Conservation (phyloP, 2,797 vertebrate species). For the Danio kyathit region DNA sequence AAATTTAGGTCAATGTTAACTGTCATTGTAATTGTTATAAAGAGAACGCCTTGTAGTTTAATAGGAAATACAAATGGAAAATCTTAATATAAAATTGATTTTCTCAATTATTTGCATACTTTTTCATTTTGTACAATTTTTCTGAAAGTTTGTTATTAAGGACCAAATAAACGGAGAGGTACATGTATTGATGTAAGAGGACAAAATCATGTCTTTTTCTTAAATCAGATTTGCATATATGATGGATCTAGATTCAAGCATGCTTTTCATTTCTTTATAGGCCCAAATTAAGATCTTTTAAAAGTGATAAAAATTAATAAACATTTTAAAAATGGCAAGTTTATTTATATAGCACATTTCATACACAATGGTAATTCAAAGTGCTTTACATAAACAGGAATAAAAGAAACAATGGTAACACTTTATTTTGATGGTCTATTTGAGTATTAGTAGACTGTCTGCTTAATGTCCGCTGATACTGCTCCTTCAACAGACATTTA, state of each 20-base stretch:
- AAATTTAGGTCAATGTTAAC: constrained; percentile 62
- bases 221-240: neutral
- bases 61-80: constrained; percentile 59
- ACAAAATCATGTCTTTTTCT: constrained; percentile 47
- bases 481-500: no score
- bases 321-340: no score
- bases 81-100: constrained; percentile 52
- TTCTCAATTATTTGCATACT: constrained; percentile 20
- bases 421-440: no score
- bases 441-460: no score
- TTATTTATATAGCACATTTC: no score
- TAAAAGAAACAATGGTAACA: no score
- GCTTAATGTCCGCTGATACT: no score
- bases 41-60: constrained; percentile 54
- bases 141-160: constrained; percentile 62
- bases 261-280: neutral
- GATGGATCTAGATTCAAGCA: neutral
- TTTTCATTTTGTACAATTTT: constrained; percentile 61
- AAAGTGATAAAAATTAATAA: no score
- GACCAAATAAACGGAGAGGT: constrained; percentile 69
- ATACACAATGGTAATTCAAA: no score
- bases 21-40: constrained; percentile 49
- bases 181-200: constrained; percentile 63
- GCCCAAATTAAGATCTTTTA: no score
- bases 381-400: no score